Evolutionary conservation across 2,113 vertebrate genomes (phyloP).

Genomic region (Anguilla japonica): DNA sequence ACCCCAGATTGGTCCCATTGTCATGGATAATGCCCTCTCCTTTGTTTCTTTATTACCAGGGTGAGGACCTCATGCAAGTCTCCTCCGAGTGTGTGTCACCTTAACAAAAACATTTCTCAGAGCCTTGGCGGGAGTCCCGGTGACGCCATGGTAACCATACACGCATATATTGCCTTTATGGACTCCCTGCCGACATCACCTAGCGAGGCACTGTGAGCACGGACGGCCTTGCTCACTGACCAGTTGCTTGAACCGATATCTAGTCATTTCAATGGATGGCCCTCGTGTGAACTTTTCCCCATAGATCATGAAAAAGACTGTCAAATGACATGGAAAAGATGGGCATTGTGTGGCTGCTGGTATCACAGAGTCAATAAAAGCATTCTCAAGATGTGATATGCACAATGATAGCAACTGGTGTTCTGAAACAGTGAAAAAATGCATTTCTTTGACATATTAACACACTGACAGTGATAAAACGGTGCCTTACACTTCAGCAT

Average conservation of each 20-base stretch:
- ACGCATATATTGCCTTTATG: constrained; percentile 25
- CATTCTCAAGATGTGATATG: neutral
- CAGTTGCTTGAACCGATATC: neutral
- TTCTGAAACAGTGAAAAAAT: neutral
- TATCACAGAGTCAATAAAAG: neutral
- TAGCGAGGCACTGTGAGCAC: constrained; percentile 25
- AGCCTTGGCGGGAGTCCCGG: constrained; percentile 45
- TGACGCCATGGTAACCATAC: constrained; percentile 53
- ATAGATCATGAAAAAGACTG: too few species aligned
- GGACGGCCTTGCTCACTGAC: neutral
- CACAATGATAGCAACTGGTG: neutral
- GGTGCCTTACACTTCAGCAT: neutral
- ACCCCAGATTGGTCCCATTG: constrained; percentile 44
- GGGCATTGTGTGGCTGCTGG: neutral
- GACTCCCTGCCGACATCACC: constrained; percentile 35
- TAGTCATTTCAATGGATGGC: neutral
- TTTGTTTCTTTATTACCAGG: constrained; percentile 55
- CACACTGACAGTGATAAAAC: neutral
- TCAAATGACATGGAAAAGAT: neutral
- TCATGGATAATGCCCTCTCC: constrained; percentile 34
- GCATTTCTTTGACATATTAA: too few species aligned
- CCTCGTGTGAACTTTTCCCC: neutral
- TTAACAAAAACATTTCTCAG: constrained; percentile 55
- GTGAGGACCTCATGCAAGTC: constrained; percentile 43
- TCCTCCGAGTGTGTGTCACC: constrained; percentile 35